Evolutionary conservation across 2,113 vertebrate species (phyloP).

Genomic region (Pangasianodon hypophthalmus): DNA sequence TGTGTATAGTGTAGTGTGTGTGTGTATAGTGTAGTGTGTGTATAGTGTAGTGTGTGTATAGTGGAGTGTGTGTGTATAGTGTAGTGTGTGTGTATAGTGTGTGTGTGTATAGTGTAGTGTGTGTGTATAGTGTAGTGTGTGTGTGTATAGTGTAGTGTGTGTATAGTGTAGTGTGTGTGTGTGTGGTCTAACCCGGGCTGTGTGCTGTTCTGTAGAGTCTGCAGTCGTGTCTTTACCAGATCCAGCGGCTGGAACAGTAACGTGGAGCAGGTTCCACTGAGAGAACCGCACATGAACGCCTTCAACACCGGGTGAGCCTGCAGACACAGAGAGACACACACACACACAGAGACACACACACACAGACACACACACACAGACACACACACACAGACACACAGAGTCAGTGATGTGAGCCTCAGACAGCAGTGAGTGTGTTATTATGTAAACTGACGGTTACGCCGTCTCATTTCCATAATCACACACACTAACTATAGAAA

Average conservation of each 20-base stretch:
- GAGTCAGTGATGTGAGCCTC: background rate
- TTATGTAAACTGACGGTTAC: background rate
- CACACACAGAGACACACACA: conserved; percentile 1
- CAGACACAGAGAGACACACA: background rate
- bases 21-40: too few species aligned
- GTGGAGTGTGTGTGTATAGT: background rate
- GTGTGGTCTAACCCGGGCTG: conserved; percentile 67
- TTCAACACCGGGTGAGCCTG: conserved; percentile 92
- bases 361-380: background rate
- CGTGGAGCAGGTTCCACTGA: conserved; percentile 94
- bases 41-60: too few species aligned
- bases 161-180: background rate
- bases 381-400: background rate
- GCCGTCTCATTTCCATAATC: conserved; percentile 31
- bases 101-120: background rate
- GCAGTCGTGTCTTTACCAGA: conserved; percentile 91
- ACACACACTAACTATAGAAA: conserved; percentile 30
- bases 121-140: background rate
- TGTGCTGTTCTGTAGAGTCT: conserved; percentile 80
- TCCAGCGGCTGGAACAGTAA: conserved; percentile 96
- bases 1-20: too few species aligned
- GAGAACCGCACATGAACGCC: conserved; percentile 93
- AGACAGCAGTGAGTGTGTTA: background rate
- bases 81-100: background rate
- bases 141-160: background rate